These are phyloP conservation scores for Tenthredo notha DNA, from an alignment of 2,888 invertebrate species.

Conservation along the genomic window DNA sequence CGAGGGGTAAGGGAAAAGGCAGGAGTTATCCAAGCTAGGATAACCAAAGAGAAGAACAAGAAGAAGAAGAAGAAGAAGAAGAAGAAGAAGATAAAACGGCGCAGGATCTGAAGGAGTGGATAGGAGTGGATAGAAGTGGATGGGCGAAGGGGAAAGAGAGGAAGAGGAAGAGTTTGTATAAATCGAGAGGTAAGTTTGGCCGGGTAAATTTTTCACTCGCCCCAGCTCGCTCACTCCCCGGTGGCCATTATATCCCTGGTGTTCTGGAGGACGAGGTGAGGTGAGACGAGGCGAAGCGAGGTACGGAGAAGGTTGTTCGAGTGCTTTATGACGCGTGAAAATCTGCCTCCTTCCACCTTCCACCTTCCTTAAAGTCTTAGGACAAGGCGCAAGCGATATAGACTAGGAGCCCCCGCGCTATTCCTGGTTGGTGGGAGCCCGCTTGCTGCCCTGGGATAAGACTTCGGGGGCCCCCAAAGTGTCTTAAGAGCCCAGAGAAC, in stretches of 20 bases:
- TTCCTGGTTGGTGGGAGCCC: background rate
- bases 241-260: constrained; percentile 64
- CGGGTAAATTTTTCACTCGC: constrained; percentile 63
- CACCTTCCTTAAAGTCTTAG: constrained; percentile 63
- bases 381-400: constrained; percentile 58
- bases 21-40: background rate
- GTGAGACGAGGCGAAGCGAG: constrained; percentile 26
- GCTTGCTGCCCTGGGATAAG: constrained; percentile 44
- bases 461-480: constrained; percentile 53
- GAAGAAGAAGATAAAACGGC: background rate
- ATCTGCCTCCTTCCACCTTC: constrained; percentile 62
- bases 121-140: background rate
- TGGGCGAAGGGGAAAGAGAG: background rate
- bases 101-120: constrained; percentile 3
- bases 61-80: background rate
- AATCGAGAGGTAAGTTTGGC: constrained; percentile 46
- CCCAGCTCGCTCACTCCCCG: constrained; percentile 55
- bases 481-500: constrained; percentile 54
- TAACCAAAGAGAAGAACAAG: background rate
- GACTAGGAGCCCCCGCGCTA: constrained; percentile 58
- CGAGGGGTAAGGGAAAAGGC: background rate
- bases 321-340: constrained; percentile 74
- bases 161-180: constrained; percentile 24
- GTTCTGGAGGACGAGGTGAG: constrained; percentile 41
- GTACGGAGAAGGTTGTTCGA: constrained; percentile 62